phyloP scores from a whole-genome alignment of 2,888 invertebrate species.

The Megastigmus dorsalis region DNA sequence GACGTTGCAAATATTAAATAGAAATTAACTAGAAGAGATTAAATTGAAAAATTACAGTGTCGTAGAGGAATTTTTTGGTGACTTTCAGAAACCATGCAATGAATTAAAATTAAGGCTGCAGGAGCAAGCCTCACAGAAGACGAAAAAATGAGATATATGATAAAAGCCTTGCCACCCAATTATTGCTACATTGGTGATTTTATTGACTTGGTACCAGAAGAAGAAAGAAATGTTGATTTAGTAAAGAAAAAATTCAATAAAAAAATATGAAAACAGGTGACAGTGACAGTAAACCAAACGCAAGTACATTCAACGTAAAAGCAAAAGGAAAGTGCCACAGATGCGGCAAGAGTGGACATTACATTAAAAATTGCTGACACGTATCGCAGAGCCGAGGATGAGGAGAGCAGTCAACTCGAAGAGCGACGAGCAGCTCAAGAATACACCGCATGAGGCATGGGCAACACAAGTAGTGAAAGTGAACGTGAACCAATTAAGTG shows the following conservation, averaged over 20 bases:
- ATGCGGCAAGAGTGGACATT: too few relatives aligned
- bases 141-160: slow-evolving; percentile 60
- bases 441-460: not conserved
- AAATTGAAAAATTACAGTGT: slow-evolving; percentile 54
- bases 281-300: not conserved
- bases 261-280: slow-evolving; percentile 15
- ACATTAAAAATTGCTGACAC: too few relatives aligned
- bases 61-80: slow-evolving; percentile 53
- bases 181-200: slow-evolving; percentile 59
- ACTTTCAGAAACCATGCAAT: slow-evolving; percentile 58
- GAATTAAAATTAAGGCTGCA: too few relatives aligned
- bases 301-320: slow-evolving; percentile 2
- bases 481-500: not conserved
- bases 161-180: slow-evolving; percentile 56
- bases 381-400: too few relatives aligned
- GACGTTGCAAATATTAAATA: slow-evolving; percentile 53
- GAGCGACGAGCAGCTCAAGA: not conserved
- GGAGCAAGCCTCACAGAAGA: too few relatives aligned
- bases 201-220: slow-evolving; percentile 56
- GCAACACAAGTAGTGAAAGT: not conserved
- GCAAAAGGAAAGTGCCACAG: not conserved
- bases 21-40: slow-evolving; percentile 51
- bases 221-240: too few relatives aligned
- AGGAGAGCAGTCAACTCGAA: not conserved
- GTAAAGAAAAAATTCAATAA: slow-evolving; percentile 56